Evolutionary conservation across 2,797 vertebrate species (phyloP).

Genomic region (Avahi laniger): DNA sequence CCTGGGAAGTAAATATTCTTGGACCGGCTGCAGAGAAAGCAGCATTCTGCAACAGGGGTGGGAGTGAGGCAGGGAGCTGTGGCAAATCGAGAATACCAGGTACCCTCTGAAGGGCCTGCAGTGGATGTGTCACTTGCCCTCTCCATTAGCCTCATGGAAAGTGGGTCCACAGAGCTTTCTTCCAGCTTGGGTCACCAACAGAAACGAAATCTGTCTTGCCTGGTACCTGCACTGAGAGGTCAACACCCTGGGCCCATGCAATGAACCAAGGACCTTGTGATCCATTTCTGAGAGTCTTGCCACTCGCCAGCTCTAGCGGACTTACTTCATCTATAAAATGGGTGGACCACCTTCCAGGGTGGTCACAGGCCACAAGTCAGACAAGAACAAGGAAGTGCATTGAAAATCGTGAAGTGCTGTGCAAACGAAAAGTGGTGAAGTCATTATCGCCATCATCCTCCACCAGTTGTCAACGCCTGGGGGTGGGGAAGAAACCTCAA

Average conservation of each 20-base stretch:
- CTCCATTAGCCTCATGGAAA: background rate
- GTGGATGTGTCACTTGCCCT: background rate
- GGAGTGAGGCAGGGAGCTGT: background rate
- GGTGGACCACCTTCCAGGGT: background rate
- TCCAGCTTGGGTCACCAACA: background rate
- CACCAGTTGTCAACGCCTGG: constrained; percentile 16
- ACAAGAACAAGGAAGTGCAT: background rate
- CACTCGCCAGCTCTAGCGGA: background rate
- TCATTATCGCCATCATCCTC: background rate
- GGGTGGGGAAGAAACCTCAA: background rate
- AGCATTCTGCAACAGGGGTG: background rate
- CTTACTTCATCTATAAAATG: background rate
- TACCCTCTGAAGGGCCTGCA: background rate
- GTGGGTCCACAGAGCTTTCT: background rate
- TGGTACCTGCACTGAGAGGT: background rate
- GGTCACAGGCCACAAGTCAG: background rate
- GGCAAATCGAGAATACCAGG: background rate
- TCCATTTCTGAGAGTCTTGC: background rate
- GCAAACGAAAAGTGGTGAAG: constrained; percentile 38
- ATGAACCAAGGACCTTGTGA: background rate
- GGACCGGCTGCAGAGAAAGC: background rate
- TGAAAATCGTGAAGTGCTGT: background rate
- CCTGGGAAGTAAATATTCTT: background rate
- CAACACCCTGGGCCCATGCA: background rate
- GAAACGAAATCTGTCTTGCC: background rate